Base-by-base conservation (phyloP, 2,113 vertebrate genomes). In the Cebidichthys violaceus region DNA sequence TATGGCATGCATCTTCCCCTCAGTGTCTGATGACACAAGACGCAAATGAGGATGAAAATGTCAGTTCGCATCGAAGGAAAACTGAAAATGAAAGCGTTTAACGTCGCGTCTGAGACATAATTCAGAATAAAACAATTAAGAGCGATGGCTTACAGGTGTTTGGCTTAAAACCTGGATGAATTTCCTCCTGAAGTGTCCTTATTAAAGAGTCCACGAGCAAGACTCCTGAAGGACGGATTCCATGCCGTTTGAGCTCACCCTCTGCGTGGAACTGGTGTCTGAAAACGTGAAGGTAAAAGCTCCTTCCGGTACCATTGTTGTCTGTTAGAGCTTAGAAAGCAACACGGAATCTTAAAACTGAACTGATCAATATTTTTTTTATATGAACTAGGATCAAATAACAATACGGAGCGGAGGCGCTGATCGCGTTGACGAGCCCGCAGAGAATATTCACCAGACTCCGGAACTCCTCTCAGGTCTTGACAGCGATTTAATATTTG, bases 41-140 rank as follows among this genome's bases (percentile, higher is more conserved):
- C 33, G 60, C 24, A 57, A 67, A 75, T 54, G 18, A 75, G 54
- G 74, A 62, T 29, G 14, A 52, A 52, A 54, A 72, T 78, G 65
- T 75, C 80, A 69, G 8, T 54, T 45, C 70, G 66, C 31, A 67
- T 77, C 29, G 37, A 3, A 1, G 62, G 70, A 15, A 39, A 64
- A 52, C 24, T 9, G 15, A 43, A 81, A 77, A 1, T 41, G 52
- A 80, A 66, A n/a, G 31, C 31, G 31, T 33, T 33, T 33, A 33
- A 33, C 4, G 68, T 52, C 14, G 1, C 18, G 27, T 74, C 22
- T 64, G 57, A 39, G 39, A 50, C 15, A 39, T 1, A 64, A n/a
- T 47, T 57, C 15, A 43, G 27, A 54, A 59, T 31, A 57, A 27
- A 7, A 72, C 7, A 45, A 11, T 20, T 22, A 37, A 0, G 20